These are phyloP conservation scores for Apamea anceps DNA, from an alignment of 2,888 invertebrate genomes.

Conservation along the genomic window DNA sequence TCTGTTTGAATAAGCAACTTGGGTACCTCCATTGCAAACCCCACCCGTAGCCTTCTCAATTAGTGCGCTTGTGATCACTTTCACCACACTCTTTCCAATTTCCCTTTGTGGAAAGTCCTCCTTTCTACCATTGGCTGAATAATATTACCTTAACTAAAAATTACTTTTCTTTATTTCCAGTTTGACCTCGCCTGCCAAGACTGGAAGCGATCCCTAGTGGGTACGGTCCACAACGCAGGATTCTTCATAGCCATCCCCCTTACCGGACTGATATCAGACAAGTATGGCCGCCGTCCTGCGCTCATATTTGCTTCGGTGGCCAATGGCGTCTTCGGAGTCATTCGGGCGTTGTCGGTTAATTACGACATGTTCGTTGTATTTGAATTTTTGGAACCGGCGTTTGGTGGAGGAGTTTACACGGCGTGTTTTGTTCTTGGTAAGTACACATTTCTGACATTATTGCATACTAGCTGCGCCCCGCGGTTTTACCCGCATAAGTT, in stretches of 20 bases:
- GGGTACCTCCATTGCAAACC: background rate
- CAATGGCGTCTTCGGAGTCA: constrained; percentile 89
- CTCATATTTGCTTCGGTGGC: constrained; percentile 90
- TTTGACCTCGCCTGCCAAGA: constrained; percentile 92
- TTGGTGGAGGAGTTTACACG: constrained; percentile 90
- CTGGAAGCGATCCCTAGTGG: constrained; percentile 94
- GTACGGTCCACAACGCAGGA: constrained; percentile 93
- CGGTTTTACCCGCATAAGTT: too few relatives aligned
- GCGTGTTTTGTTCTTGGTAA: constrained; percentile 91
- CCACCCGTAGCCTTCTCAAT: too few relatives aligned
- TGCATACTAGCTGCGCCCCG: too few relatives aligned
- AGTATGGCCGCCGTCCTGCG: constrained; percentile 91
- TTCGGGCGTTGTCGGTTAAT: constrained; percentile 90
- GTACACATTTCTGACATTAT: constrained; percentile 51
- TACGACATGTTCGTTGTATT: constrained; percentile 91
- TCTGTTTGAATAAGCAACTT: background rate
- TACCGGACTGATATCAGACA: constrained; percentile 93
- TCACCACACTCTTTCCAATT: background rate
- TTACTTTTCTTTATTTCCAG: constrained; percentile 81
- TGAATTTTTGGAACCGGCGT: constrained; percentile 90
- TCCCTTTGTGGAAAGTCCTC: too few relatives aligned
- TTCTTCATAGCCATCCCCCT: constrained; percentile 93
- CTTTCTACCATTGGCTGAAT: background rate
- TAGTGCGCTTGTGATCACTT: background rate
- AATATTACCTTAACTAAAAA: background rate